phyloP scores from a whole-genome alignment of 2,888 invertebrate species.

The Chrysolina haemoptera region DNA sequence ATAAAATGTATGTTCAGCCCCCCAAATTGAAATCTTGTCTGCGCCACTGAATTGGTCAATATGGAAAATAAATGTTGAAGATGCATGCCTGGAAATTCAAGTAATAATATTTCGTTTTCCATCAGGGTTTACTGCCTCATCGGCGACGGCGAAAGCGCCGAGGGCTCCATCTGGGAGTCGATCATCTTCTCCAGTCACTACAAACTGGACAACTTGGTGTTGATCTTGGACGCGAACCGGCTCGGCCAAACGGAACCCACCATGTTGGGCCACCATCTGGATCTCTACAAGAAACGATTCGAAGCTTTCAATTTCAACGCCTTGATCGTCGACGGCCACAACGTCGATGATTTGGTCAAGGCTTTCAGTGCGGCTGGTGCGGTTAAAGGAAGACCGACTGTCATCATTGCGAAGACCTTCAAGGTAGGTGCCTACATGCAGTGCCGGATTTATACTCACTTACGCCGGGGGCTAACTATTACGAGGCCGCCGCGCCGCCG shows the following conservation, averaged over 20 bases:
- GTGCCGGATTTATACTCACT: no score
- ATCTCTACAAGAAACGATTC: slow-evolving; percentile 84
- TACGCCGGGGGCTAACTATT: no score
- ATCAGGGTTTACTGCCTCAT: slow-evolving; percentile 92
- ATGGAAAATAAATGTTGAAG: no score
- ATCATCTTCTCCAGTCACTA: slow-evolving; percentile 95
- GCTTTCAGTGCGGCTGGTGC: slow-evolving; percentile 86
- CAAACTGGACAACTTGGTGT: slow-evolving; percentile 95
- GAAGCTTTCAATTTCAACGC: slow-evolving; percentile 94
- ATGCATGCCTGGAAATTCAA: no score
- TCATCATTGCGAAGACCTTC: slow-evolving; percentile 94
- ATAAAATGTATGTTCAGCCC: no score
- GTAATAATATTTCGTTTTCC: slow-evolving; percentile 35
- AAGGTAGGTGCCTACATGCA: slow-evolving; percentile 71
- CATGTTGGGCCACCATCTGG: slow-evolving; percentile 90
- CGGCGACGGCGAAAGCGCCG: slow-evolving; percentile 98
- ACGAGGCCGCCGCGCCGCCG: no score
- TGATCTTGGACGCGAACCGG: slow-evolving; percentile 96
- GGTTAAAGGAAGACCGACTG: slow-evolving; percentile 88
- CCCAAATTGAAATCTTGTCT: no score
- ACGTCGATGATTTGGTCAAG: slow-evolving; percentile 90
- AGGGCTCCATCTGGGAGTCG: slow-evolving; percentile 98
- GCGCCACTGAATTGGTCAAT: no score
- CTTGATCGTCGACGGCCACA: slow-evolving; percentile 95
- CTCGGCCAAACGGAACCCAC: slow-evolving; percentile 98